These are phyloP conservation scores for Danio jaintianensis DNA, from an alignment of 2,797 vertebrate species.

Conservation along the genomic window DNA sequence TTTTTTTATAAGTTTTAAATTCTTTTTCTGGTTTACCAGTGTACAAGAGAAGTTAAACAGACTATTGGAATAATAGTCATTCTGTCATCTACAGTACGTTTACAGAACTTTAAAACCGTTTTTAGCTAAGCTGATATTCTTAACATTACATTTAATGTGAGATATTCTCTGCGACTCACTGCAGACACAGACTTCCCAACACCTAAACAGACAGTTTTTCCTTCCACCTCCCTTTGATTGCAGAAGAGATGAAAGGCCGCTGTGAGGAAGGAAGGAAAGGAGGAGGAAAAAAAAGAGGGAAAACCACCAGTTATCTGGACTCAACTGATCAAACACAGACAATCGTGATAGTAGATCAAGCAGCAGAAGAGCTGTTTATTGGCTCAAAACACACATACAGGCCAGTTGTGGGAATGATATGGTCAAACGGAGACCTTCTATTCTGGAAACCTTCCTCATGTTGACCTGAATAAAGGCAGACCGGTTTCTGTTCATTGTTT, in stretches of 20 bases:
- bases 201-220: background rate
- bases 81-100: no score
- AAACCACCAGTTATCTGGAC: background rate
- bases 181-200: background rate
- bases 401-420: background rate
- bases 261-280: constrained; percentile 9
- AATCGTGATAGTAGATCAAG: background rate
- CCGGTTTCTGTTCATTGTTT: background rate
- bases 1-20: no score
- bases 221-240: background rate
- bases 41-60: no score
- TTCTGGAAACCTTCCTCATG: constrained; percentile 22
- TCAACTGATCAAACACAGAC: background rate
- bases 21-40: no score
- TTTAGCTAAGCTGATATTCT: no score
- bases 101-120: no score
- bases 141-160: background rate
- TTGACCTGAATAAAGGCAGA: constrained; percentile 22
- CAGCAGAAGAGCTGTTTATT: background rate
- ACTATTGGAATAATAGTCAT: no score
- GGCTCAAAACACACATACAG: background rate
- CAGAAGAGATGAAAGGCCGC: constrained; percentile 18
- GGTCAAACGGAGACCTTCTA: background rate
- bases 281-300: background rate
- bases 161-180: background rate